Evolutionary conservation across 2,888 invertebrate species (phyloP).

Genomic region (Dynastes grantii): DNA sequence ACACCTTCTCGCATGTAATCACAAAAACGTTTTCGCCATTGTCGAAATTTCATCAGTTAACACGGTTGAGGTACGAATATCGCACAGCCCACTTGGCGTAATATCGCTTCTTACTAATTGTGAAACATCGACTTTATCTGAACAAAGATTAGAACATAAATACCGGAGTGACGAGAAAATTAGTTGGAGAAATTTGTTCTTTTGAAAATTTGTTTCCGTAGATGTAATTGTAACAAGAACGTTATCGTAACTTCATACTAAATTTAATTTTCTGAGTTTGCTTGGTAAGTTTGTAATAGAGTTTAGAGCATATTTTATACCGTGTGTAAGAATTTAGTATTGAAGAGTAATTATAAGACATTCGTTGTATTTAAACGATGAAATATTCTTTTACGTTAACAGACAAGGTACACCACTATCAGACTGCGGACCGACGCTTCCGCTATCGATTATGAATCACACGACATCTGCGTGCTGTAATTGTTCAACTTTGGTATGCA

Average conservation of each 20-base stretch:
- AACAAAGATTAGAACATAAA: constrained; percentile 8
- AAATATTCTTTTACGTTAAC: too few species aligned
- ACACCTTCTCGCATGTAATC: constrained; percentile 25
- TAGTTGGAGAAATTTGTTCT: background rate
- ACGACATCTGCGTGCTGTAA: too few species aligned
- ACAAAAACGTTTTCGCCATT: constrained; percentile 16
- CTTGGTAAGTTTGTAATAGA: background rate
- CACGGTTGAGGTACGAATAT: background rate
- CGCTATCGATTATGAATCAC: too few species aligned
- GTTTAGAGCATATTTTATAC: background rate
- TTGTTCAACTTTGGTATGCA: too few species aligned
- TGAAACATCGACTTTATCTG: constrained; percentile 5
- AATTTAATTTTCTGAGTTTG: background rate
- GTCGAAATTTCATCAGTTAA: constrained; percentile 10
- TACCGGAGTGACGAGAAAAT: background rate
- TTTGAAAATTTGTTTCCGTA: constrained; percentile 1
- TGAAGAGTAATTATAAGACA: too few species aligned
- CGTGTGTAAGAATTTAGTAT: background rate
- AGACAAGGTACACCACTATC: too few species aligned
- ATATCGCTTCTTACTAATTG: constrained; percentile 3
- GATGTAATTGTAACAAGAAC: background rate
- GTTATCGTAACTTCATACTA: background rate
- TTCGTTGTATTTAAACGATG: too few species aligned
- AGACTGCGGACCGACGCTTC: too few species aligned
- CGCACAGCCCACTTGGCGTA: background rate